phyloP scores from a whole-genome alignment of 2,113 vertebrate species.

The Malaclemys terrapin region DNA sequence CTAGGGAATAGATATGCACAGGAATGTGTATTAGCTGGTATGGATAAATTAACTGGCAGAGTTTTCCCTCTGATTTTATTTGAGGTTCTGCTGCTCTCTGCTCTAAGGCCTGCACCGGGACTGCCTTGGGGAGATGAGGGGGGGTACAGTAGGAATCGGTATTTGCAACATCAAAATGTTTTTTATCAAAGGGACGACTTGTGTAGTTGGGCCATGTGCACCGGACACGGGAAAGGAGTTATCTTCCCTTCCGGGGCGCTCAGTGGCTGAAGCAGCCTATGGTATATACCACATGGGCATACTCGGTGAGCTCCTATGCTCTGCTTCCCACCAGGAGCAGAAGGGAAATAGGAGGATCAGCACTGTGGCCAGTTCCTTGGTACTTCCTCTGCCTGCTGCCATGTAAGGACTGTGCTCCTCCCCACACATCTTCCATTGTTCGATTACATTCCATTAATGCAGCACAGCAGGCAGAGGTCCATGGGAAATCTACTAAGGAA shows the following conservation, averaged over 20 bases:
- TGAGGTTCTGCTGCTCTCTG: neutral
- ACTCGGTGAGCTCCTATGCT: neutral
- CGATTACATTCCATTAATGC: neutral
- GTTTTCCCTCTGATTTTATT: neutral
- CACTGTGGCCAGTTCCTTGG: neutral
- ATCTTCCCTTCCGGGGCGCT: neutral
- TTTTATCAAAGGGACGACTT: neutral
- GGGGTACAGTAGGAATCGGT: neutral
- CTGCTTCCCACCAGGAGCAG: neutral
- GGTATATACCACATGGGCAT: neutral
- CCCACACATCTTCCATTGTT: neutral
- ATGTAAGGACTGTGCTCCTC: neutral
- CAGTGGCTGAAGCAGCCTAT: neutral
- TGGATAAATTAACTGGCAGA: neutral
- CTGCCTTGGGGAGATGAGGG: neutral
- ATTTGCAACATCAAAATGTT: neutral
- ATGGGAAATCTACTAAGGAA: neutral
- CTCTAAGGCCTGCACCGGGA: neutral
- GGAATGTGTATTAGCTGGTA: neutral
- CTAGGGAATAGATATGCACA: neutral
- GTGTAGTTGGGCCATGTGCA: neutral
- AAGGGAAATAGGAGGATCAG: neutral
- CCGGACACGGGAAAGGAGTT: neutral
- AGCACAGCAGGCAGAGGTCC: neutral
- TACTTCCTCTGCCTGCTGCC: neutral